Evolutionary conservation across 2,113 vertebrate species (phyloP), one percentile per base, ranked within the genome.

Genomic region (Tursiops truncatus): DNA sequence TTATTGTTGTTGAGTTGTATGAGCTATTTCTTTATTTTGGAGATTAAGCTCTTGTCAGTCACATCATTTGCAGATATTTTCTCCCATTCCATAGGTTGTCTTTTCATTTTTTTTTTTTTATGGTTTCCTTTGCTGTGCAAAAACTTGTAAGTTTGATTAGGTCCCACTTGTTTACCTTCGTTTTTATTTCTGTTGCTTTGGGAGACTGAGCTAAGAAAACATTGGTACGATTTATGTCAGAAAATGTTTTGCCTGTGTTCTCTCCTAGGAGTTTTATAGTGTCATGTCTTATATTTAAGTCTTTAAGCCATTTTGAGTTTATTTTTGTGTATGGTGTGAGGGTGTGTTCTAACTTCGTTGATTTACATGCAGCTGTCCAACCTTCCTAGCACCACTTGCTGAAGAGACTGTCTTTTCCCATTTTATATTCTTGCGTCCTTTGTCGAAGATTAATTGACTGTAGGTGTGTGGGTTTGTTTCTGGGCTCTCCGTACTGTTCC

Each of bases 261-360:
- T 76, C 28, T 77, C 33, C 74, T 33, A 77, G 41, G 41, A 41
- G 44, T 53, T 77, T 20, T 50, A 3, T 33, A 17, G 31, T 77
- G 5, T 33, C 28, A 7, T 3, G 9, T 50, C 74, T 50, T 33
- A 21, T 33, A 17, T 3, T 53, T 33, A 50, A 50, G 17, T 53
- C 74, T 77, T 33, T 77, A 77, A 50, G 18, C 74, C 17, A 7
- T 77, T 53, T 33, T 77, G 74, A 33, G 9, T 33, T 77, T 77
- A 12, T 33, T 50, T 77, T 33, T 77, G 28, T 33, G 9, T 3
- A 7, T 33, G 74, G 31, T 17, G 3, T 21, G 44, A 33, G 44
- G 0, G 0, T 53, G 17, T 33, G 28, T 77, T 53, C 44, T 77
- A 21, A 50, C 9, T 11, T 77, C 0, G 0, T 20, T 33, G 44